Percentiles rank a stretch among this genome's conserved stretches.
These are phyloP conservation scores for Drosophila lacteicornis DNA, from an alignment of 1,140 invertebrate species.

Conservation along the genomic window DNA sequence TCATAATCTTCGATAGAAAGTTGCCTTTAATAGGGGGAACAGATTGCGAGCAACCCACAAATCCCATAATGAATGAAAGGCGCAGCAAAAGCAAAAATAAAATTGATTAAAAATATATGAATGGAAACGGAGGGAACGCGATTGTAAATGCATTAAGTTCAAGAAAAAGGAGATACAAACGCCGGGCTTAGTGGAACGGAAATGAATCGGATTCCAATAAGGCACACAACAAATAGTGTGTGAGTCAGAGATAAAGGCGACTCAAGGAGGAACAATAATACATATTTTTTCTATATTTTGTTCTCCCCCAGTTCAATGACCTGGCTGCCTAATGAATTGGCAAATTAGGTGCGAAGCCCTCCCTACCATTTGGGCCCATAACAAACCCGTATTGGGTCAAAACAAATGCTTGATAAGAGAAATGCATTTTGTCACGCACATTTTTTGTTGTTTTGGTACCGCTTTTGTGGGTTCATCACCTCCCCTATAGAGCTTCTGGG, in stretches of 20 bases:
- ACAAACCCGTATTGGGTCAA: constrained; percentile 39
- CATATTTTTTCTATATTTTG: background rate
- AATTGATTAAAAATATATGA: constrained; percentile 62
- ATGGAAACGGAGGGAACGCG: constrained; percentile 17
- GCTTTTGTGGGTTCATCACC: constrained; percentile 33
- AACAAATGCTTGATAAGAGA: constrained; percentile 58
- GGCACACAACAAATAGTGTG: constrained; percentile 4
- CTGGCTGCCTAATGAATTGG: constrained; percentile 6
- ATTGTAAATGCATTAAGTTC: constrained; percentile 29
- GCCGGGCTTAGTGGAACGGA: constrained; percentile 34
- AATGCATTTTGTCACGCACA: constrained; percentile 76
- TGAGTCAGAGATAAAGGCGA: constrained; percentile 13
- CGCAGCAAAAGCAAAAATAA: constrained; percentile 8
- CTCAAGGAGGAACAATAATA: background rate
- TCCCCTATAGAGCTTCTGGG: constrained; percentile 9
- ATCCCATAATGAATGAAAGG: constrained; percentile 23
- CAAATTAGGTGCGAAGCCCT: constrained; percentile 62
- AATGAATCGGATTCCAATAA: constrained; percentile 35
- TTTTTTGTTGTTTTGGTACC: constrained; percentile 36
- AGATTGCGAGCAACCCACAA: background rate
- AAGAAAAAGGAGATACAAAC: constrained; percentile 17
- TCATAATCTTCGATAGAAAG: constrained; percentile 27
- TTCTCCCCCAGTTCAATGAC: constrained; percentile 21
- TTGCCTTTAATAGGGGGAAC: background rate
- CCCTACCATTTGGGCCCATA: background rate